phyloP scores from a whole-genome alignment of 2,113 vertebrate species.

The Nycticebus coucang region DNA sequence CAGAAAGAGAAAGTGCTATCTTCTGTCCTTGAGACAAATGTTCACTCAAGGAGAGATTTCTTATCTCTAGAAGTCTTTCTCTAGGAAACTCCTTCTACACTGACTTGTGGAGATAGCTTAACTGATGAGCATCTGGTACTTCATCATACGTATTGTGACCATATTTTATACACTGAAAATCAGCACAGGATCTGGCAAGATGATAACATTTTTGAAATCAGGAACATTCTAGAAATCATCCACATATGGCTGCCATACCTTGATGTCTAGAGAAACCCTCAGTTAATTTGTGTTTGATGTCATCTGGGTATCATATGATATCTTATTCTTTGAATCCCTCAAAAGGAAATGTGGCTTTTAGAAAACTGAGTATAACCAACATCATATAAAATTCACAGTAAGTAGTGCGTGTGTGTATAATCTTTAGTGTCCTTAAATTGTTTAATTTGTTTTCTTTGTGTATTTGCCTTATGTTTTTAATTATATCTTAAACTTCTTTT shows the following conservation, averaged over 20 bases:
- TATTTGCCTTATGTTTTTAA: conserved; percentile 51
- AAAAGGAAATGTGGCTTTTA: conserved; percentile 58
- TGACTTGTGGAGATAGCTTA: background rate
- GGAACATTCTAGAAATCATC: conserved; percentile 48
- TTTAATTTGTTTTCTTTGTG: conserved; percentile 46
- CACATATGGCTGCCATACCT: conserved; percentile 71
- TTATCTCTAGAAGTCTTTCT: background rate
- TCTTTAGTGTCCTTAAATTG: conserved; percentile 49
- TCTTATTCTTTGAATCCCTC: conserved; percentile 61
- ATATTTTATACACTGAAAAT: conserved; percentile 62
- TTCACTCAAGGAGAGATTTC: background rate
- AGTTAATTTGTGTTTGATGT: conserved; percentile 73
- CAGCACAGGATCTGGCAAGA: conserved; percentile 52
- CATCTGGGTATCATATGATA: conserved; percentile 77
- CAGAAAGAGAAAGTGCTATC: background rate
- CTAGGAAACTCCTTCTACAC: background rate
- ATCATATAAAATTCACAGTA: conserved; percentile 56
- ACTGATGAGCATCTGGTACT: background rate
- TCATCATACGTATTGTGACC: background rate
- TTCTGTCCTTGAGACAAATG: conserved; percentile 13
- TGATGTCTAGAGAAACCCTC: conserved; percentile 53
- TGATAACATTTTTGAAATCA: conserved; percentile 64
- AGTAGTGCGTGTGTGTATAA: conserved; percentile 21
- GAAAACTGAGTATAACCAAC: conserved; percentile 37
- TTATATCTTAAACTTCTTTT: conserved; percentile 53